Percentiles rank a stretch among this genome's conserved stretches.
These are phyloP conservation scores for Gymnothorax javanicus DNA, from an alignment of 2,797 vertebrate species.

Conservation along the genomic window DNA sequence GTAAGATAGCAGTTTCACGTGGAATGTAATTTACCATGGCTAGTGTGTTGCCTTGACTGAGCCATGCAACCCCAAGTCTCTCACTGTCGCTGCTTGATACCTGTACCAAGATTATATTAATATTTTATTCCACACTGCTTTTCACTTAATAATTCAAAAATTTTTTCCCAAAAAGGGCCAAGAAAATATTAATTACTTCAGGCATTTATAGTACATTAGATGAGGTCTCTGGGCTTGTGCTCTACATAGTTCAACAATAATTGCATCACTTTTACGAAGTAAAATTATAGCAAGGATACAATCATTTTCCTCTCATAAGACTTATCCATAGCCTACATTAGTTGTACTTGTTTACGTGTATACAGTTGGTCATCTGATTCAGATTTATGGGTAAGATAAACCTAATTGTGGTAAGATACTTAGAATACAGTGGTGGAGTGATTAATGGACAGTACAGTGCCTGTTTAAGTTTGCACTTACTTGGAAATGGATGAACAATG, in stretches of 20 bases:
- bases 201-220: too few relatives aligned
- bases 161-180: background rate
- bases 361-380: background rate
- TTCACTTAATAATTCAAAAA: background rate
- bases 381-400: background rate
- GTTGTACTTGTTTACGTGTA: background rate
- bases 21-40: background rate
- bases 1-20: too few relatives aligned
- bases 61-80: background rate
- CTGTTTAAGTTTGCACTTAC: too few relatives aligned
- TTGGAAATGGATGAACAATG: too few relatives aligned
- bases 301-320: background rate
- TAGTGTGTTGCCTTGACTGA: background rate
- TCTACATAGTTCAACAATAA: background rate
- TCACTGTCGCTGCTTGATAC: background rate
- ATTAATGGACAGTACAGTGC: too few relatives aligned
- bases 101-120: background rate
- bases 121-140: background rate
- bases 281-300: background rate
- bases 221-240: background rate
- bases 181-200: background rate
- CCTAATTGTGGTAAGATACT: background rate
- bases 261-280: background rate
- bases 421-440: background rate
- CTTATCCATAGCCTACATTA: background rate